phyloP scores from a whole-genome alignment of 2,113 vertebrate species.

The Tricholaema leucomelas region DNA sequence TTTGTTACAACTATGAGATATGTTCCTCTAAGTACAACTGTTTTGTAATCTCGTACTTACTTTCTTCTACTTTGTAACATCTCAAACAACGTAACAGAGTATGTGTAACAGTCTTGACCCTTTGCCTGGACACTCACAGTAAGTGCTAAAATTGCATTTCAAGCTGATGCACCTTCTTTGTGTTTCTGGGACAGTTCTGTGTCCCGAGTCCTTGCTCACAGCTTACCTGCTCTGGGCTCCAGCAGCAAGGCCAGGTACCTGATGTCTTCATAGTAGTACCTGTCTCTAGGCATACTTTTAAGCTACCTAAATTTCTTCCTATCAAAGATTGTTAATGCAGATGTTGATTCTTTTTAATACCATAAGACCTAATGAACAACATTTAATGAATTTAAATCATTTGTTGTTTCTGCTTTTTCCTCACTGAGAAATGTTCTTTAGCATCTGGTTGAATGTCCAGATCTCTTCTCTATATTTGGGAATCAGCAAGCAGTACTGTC shows the following conservation, averaged over 20 bases:
- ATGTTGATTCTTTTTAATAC: neutral
- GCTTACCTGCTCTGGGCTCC: neutral
- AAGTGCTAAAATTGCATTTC: neutral
- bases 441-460: neutral
- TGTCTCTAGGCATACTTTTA: too few species aligned
- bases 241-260: neutral
- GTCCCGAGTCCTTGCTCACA: rapidly evolving
- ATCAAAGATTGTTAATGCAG: neutral
- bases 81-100: neutral
- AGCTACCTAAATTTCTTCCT: neutral
- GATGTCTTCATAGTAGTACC: neutral
- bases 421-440: neutral
- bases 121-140: neutral
- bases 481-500: neutral
- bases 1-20: neutral
- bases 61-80: neutral
- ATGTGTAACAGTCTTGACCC: neutral
- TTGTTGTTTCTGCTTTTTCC: neutral
- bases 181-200: neutral
- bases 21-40: neutral
- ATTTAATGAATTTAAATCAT: neutral
- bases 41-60: neutral
- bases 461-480: neutral
- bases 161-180: neutral
- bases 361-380: neutral